These are phyloP conservation scores for Drosophila serrata DNA, from an alignment of 1,140 invertebrate genomes.

Conservation along the genomic window DNA sequence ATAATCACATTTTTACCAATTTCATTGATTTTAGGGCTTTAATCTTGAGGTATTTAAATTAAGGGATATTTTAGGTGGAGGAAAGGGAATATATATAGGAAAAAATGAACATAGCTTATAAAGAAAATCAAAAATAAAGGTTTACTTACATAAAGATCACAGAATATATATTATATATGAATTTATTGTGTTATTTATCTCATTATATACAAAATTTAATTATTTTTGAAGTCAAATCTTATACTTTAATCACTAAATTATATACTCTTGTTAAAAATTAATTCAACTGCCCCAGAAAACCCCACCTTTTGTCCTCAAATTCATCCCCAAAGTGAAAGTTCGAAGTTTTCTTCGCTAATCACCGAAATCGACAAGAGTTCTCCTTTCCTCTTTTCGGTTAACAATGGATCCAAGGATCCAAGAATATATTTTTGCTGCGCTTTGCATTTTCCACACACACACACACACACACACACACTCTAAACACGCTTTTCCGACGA, in stretches of 20 bases:
- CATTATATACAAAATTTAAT: no score
- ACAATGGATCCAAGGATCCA: slow-evolving; percentile 5
- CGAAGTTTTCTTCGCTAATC: slow-evolving; percentile 26
- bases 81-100: neutral
- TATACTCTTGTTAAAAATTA: neutral
- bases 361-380: slow-evolving; percentile 21
- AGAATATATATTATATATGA: no score
- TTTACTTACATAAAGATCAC: no score
- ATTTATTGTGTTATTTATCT: no score
- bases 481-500: neutral
- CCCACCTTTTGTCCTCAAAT: neutral
- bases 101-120: no score
- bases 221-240: neutral
- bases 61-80: neutral
- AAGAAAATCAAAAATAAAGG: no score
- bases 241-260: neutral
- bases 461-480: neutral
- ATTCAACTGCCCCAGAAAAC: neutral
- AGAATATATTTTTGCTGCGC: slow-evolving; percentile 30
- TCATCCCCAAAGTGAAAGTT: neutral
- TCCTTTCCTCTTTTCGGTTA: neutral
- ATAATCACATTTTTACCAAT: neutral
- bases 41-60: neutral
- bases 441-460: slow-evolving; percentile 24
- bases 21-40: neutral